A percentile compares a stretch with the other conserved stretches of the same genome.
These are phyloP conservation scores for Pammene aurita DNA, from an alignment of 2,888 invertebrate genomes.

Conservation along the genomic window DNA sequence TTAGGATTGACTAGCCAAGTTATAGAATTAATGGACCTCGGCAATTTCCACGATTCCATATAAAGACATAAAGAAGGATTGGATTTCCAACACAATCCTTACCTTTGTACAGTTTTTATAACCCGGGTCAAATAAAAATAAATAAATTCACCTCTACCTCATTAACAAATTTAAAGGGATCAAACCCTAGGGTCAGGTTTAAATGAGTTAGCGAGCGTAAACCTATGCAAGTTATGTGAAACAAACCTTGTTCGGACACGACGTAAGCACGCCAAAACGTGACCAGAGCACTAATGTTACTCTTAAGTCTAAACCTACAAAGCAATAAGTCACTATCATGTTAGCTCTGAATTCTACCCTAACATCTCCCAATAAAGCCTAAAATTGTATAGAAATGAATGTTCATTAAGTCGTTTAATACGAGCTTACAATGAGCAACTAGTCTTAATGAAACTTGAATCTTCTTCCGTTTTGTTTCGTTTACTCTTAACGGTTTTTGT, in stretches of 20 bases:
- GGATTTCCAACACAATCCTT: too few species aligned
- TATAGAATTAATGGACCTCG: too few species aligned
- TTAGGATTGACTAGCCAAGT: too few species aligned
- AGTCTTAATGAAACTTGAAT: slow-evolving; percentile 13
- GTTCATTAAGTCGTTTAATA: background rate
- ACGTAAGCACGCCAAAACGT: slow-evolving; percentile 38
- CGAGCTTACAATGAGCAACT: background rate
- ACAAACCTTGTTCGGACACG: slow-evolving; percentile 25
- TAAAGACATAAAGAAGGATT: too few species aligned
- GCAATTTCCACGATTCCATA: too few species aligned
- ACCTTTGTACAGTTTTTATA: too few species aligned
- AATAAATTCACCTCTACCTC: too few species aligned
- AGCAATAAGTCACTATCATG: background rate
- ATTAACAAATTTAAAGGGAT: too few species aligned
- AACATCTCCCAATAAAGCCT: background rate
- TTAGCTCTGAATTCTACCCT: background rate
- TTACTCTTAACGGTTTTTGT: background rate
- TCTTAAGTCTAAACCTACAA: background rate
- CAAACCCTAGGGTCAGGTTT: background rate
- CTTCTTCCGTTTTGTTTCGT: slow-evolving; percentile 6
- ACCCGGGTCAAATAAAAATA: too few species aligned
- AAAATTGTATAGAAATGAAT: background rate
- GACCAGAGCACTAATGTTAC: slow-evolving; percentile 35
- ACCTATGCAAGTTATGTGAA: background rate
- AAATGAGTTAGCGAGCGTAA: background rate